Evolutionary conservation across 2,113 vertebrate genomes (phyloP).

Genomic region (Mustela nigripes): DNA sequence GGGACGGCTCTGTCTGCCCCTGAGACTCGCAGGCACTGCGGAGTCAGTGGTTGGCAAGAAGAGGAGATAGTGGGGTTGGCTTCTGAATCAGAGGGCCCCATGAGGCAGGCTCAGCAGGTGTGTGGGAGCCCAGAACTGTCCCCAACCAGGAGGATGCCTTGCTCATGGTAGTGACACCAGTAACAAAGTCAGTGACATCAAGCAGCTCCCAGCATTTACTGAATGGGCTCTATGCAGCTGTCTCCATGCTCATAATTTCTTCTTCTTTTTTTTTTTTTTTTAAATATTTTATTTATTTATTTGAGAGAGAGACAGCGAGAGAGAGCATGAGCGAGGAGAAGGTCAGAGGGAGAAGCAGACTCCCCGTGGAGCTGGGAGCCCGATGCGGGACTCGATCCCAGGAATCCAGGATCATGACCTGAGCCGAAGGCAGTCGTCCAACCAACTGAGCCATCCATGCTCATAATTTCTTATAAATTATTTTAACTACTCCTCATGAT

Average conservation of each 20-base stretch:
- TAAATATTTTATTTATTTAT: no score
- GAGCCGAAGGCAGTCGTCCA: no score
- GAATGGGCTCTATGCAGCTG: neutral
- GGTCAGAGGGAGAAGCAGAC: no score
- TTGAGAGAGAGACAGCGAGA: no score
- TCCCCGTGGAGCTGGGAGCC: no score
- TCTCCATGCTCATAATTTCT: neutral
- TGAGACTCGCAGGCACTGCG: neutral
- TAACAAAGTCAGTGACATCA: neutral
- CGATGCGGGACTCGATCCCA: no score
- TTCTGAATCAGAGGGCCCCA: neutral
- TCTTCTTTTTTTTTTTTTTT: no score
- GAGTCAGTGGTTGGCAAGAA: neutral
- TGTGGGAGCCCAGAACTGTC: neutral
- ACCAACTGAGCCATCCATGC: no score
- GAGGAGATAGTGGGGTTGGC: no score
- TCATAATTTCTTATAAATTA: neutral
- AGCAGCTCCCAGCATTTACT: rapidly evolving
- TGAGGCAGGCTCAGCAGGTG: neutral
- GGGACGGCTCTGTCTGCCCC: no score
- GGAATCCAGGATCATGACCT: no score
- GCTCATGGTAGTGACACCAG: neutral
- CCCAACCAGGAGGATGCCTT: neutral
- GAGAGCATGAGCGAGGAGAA: no score
- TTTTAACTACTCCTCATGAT: neutral